Evolutionary conservation across 2,888 invertebrate genomes (phyloP).

Genomic region (Stenichneumon culpator): DNA sequence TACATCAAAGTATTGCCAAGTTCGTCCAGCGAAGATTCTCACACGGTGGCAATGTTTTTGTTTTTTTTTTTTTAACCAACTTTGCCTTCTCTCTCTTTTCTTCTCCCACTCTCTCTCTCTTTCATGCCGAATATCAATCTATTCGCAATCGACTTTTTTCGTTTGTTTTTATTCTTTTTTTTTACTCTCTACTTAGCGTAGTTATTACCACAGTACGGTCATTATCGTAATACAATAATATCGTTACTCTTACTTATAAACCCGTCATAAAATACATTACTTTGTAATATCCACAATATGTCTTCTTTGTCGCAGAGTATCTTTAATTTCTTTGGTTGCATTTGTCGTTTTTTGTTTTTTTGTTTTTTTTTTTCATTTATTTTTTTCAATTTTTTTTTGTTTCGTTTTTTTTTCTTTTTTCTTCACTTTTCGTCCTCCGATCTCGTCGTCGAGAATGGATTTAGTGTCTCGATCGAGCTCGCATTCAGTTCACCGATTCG

Average conservation of each 20-base stretch:
- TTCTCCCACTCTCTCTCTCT: too few relatives aligned
- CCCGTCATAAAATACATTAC: conserved; percentile 84
- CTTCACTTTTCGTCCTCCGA: conserved; percentile 10
- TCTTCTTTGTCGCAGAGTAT: conserved; percentile 69
- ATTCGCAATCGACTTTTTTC: conserved; percentile 38
- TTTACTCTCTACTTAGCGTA: conserved; percentile 70
- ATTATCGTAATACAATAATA: conserved; percentile 75
- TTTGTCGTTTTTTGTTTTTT: conserved; percentile 37
- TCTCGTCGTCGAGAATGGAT: background rate
- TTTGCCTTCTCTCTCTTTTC: background rate
- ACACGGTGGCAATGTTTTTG: conserved; percentile 16
- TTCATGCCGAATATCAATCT: conserved; percentile 29
- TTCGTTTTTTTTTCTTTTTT: conserved; percentile 32
- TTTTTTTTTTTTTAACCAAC: conserved; percentile 4
- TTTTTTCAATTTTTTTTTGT: conserved; percentile 18
- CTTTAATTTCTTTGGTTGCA: conserved; percentile 54
- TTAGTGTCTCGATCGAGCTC: background rate
- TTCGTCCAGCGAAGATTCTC: conserved; percentile 61
- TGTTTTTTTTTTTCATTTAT: conserved; percentile 25
- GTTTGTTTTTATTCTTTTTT: conserved; percentile 54
- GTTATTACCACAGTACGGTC: conserved; percentile 72
- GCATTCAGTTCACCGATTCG: conserved; percentile 7
- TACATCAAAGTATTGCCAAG: conserved; percentile 32
- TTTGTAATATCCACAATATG: conserved; percentile 78
- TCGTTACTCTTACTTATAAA: conserved; percentile 81